phyloP scores from a whole-genome alignment of 2,113 vertebrate genomes.

The Chaetops frenatus region DNA sequence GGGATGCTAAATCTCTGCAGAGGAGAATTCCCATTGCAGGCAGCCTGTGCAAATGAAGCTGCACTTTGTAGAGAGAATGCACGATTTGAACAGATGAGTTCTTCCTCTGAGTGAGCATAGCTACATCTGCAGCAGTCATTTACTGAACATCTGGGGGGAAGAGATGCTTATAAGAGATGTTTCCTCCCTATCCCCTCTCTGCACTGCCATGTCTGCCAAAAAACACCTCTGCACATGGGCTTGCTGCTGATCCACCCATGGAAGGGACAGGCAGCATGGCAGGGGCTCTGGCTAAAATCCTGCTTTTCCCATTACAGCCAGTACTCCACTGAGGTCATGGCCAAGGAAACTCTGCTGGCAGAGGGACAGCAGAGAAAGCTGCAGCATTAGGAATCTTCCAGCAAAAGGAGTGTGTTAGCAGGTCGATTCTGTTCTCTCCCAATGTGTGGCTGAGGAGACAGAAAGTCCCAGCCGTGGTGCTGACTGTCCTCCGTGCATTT shows the following conservation, averaged over 20 bases:
- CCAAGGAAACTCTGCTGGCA: neutral
- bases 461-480: neutral
- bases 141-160: neutral
- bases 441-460: neutral
- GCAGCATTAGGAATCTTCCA: neutral
- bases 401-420: neutral
- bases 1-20: constrained; percentile 25
- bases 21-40: constrained; percentile 40
- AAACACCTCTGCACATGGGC: neutral
- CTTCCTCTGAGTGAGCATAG: constrained; percentile 7
- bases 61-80: neutral
- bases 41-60: neutral
- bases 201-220: neutral
- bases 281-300: neutral
- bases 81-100: constrained; percentile 41
- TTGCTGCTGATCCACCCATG: neutral
- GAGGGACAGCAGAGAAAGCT: neutral
- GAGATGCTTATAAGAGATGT: neutral
- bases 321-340: neutral
- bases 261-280: neutral
- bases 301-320: neutral
- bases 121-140: constrained; percentile 38
- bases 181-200: neutral
- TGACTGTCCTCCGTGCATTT: neutral
- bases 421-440: neutral